Evolutionary conservation across 2,113 vertebrate genomes (phyloP).

Genomic region (Corvus moneduloides): DNA sequence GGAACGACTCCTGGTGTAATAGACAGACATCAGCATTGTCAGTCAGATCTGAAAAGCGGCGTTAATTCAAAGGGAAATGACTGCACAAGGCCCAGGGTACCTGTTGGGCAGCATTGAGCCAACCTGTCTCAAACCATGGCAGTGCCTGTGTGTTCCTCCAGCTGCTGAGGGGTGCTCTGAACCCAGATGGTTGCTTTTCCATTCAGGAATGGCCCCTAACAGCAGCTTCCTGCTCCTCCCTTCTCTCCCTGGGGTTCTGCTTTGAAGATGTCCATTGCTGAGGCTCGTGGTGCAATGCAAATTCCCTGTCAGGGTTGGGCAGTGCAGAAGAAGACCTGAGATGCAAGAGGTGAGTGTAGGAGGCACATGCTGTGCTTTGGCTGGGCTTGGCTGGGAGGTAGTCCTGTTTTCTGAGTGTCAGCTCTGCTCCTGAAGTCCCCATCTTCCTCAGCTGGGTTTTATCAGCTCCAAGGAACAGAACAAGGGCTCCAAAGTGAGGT

Average conservation of each 20-base stretch:
- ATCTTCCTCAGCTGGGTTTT: not conserved
- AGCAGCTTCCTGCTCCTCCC: not conserved
- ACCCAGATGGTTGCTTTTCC: not conserved
- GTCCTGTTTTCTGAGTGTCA: not conserved
- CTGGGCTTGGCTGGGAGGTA: not conserved
- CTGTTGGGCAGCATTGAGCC: not conserved
- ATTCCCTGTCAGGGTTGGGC: not conserved
- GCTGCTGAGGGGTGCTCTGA: not conserved
- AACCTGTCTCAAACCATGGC: not conserved
- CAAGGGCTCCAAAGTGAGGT: not conserved
- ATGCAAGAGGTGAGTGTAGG: rapidly evolving
- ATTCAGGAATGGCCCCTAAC: not conserved
- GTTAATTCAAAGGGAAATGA: not conserved
- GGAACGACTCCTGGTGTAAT: not conserved
- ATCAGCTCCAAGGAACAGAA: not conserved
- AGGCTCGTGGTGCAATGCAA: not conserved
- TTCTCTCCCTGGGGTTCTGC: not conserved
- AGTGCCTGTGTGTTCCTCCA: not conserved
- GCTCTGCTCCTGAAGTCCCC: not conserved
- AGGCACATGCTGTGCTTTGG: not conserved
- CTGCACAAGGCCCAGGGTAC: not conserved
- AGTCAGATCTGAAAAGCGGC: not conserved
- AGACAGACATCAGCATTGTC: not conserved
- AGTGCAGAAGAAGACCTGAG: not conserved
- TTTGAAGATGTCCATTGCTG: not conserved